These are phyloP conservation scores for Ceriagrion tenellum DNA, from an alignment of 2,888 invertebrate species.

Conservation along the genomic window DNA sequence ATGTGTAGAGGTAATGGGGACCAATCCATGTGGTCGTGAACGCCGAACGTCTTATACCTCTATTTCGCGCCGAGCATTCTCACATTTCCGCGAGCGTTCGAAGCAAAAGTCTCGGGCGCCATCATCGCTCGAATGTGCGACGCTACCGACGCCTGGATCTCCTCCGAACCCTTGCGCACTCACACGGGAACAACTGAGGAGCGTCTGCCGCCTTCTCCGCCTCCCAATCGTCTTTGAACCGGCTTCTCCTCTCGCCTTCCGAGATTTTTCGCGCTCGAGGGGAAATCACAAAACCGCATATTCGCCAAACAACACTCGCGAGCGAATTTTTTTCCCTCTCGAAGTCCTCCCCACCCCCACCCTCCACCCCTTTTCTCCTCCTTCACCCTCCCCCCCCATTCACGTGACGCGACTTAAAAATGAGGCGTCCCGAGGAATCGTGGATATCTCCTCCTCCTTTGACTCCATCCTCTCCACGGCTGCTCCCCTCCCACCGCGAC, in stretches of 20 bases:
- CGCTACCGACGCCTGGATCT: too few species aligned
- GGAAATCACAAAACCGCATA: constrained; percentile 1
- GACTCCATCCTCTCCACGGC: background rate
- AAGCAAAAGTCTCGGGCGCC: too few species aligned
- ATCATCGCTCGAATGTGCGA: too few species aligned
- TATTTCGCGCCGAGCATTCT: too few species aligned
- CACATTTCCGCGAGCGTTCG: too few species aligned
- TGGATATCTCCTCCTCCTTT: background rate
- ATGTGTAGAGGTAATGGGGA: too few species aligned
- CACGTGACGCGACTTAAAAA: background rate
- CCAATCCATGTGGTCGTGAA: too few species aligned
- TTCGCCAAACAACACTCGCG: background rate
- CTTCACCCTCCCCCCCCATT: background rate
- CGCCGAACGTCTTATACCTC: too few species aligned
- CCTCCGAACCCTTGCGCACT: background rate
- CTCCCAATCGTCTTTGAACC: background rate
- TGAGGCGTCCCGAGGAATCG: background rate
- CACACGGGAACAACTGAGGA: background rate
- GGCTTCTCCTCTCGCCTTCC: background rate
- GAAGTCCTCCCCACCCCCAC: background rate
- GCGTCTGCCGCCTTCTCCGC: background rate
- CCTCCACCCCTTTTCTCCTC: too few species aligned
- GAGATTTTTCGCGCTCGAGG: background rate
- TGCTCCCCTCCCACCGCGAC: background rate
- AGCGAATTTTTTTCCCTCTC: background rate